Conservation (phyloP, 2,888 invertebrate species). For the Lepidocyrtinus sp. region DNA sequence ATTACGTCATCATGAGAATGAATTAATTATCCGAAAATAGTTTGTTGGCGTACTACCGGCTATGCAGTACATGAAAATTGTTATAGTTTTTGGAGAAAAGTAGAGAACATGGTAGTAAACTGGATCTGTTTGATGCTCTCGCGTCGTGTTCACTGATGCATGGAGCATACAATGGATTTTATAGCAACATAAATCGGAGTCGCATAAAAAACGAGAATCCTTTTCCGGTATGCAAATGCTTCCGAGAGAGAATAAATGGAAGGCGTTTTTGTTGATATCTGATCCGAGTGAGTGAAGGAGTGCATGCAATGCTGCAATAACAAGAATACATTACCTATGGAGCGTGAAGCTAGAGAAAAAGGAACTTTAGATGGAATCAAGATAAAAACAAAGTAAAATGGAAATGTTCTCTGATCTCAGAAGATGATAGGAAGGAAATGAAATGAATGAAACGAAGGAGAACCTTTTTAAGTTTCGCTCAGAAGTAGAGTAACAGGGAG, state of each 20-base stretch:
- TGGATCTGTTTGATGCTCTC: not conserved
- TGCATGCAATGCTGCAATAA: not conserved
- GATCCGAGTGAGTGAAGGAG: too few species aligned
- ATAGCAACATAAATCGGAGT: not conserved
- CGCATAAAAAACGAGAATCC: not conserved
- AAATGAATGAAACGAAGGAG: not conserved
- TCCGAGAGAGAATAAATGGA: not conserved
- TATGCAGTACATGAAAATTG: not conserved
- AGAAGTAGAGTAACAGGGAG: too few species aligned
- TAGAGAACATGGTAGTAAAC: not conserved
- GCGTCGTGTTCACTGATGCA: not conserved
- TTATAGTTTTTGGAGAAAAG: not conserved
- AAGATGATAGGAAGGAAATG: not conserved
- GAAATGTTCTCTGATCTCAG: not conserved
- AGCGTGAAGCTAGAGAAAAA: too few species aligned
- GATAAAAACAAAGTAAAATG: not conserved
- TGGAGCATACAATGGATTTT: not conserved
- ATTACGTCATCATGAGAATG: not conserved
- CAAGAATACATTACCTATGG: not conserved
- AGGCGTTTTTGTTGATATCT: too few species aligned
- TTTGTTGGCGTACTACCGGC: not conserved
- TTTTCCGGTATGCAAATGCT: slow-evolving; percentile 3
- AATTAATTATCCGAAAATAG: not conserved
- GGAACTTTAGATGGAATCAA: not conserved
- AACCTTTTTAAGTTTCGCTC: not conserved